phyloP scores from a whole-genome alignment of 2,888 invertebrate genomes.

The Congeria kusceri region DNA sequence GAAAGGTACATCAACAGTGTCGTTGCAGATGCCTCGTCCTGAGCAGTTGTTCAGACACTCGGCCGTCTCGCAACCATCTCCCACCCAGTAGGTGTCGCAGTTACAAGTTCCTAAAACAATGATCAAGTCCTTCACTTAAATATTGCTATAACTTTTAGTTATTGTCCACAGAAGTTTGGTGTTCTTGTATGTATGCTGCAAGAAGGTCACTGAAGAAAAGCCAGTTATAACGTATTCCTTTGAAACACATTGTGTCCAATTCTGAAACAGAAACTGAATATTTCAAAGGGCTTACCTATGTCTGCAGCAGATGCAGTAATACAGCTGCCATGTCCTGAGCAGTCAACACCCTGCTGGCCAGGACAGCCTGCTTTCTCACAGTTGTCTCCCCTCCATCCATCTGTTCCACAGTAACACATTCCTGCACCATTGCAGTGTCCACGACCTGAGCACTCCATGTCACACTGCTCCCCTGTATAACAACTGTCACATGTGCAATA shows the following conservation, averaged over 20 bases:
- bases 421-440: conserved; percentile 56
- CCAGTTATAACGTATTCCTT: no score
- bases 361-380: conserved; percentile 76
- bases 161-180: no score
- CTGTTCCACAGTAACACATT: conserved; percentile 73
- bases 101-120: conserved; percentile 53
- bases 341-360: conserved; percentile 65
- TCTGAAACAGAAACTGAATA: no score
- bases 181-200: no score
- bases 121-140: conserved; percentile 47
- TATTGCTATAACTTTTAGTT: conserved; percentile 31
- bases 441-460: conserved; percentile 49
- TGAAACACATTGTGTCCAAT: no score
- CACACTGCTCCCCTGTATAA: conserved; percentile 65
- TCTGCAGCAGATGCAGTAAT: conserved; percentile 52
- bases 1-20: conserved; percentile 57
- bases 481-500: conserved; percentile 67
- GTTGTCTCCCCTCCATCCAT: conserved; percentile 70
- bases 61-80: conserved; percentile 69
- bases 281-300: conserved; percentile 48
- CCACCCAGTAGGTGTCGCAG: conserved; percentile 72
- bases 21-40: conserved; percentile 64
- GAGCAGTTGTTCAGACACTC: conserved; percentile 75
- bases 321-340: conserved; percentile 72
- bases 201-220: no score